Conservation (phyloP, 2,888 invertebrate species). For the Maniola hyperantus region DNA sequence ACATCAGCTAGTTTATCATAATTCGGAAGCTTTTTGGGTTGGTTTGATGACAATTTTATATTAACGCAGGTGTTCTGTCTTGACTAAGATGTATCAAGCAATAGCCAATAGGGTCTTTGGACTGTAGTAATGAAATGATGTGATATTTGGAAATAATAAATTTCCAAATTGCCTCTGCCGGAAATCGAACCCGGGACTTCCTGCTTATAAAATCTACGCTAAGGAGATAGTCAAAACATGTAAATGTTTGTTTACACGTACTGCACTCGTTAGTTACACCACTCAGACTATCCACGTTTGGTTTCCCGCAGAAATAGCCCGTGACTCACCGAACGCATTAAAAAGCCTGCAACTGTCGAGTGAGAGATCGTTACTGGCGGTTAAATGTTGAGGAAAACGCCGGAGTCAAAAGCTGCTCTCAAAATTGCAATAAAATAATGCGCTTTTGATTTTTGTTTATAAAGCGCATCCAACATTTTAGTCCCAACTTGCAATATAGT, state of each 20-base stretch:
- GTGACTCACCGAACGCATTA: slow-evolving; percentile 13
- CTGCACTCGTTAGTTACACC: slow-evolving; percentile 3
- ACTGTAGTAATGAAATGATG: no score
- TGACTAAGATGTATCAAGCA: no score
- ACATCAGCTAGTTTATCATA: no score
- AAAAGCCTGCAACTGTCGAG: slow-evolving; percentile 7
- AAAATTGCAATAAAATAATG: neutral
- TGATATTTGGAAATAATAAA: no score
- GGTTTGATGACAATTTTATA: slow-evolving; percentile 3
- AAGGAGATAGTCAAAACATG: no score
- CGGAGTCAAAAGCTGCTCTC: neutral
- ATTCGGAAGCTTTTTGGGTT: no score
- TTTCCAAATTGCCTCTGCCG: no score
- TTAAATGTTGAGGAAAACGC: slow-evolving; percentile 12
- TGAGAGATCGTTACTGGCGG: neutral
- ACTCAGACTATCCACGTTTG: neutral
- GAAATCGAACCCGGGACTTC: no score
- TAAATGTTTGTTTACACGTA: neutral
- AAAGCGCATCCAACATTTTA: no score
- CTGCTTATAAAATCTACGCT: no score
- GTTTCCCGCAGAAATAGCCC: slow-evolving; percentile 16
- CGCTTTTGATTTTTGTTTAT: neutral
- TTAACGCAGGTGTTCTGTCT: neutral
- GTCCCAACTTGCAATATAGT: no score
- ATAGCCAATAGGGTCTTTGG: no score